These are phyloP conservation scores for Rhizomys pruinosus DNA, from an alignment of 2,113 vertebrate genomes.

Conservation along the genomic window DNA sequence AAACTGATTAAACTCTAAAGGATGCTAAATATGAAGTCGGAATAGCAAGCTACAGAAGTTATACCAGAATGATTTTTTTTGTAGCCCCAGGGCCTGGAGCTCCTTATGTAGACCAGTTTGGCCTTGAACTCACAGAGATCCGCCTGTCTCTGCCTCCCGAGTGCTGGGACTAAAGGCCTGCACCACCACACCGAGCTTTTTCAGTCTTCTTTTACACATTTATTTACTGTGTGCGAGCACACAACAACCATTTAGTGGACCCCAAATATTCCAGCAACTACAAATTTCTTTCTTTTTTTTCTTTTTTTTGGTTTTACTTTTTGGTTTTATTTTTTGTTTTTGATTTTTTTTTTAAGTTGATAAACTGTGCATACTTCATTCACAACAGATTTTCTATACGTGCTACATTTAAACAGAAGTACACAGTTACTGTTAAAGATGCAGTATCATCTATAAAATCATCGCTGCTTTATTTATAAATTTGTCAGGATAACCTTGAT, in stretches of 20 bases:
- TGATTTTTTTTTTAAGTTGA: constrained; percentile 70
- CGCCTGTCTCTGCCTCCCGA: no score
- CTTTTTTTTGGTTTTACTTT: constrained; percentile 81
- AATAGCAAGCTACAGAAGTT: neutral
- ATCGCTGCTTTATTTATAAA: constrained; percentile 70
- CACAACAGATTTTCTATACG: constrained; percentile 81
- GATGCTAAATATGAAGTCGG: neutral
- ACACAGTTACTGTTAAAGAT: constrained; percentile 84
- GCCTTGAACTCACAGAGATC: no score
- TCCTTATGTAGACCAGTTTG: no score
- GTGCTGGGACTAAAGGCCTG: no score
- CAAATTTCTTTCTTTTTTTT: no score
- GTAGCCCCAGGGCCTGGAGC: no score
- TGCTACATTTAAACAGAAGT: constrained; percentile 82
- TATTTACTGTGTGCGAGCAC: neutral
- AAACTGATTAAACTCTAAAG: constrained; percentile 34
- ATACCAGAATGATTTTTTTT: no score
- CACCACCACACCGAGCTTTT: no score
- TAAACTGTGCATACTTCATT: constrained; percentile 84
- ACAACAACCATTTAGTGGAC: neutral
- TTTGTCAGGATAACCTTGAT: constrained; percentile 73
- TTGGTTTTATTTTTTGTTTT: constrained; percentile 80
- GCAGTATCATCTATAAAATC: constrained; percentile 82
- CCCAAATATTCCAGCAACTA: neutral
- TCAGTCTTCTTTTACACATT: neutral